Percentiles rank a stretch among this genome's conserved stretches.
These are phyloP conservation scores for Philhelius pedissequus DNA, from an alignment of 2,888 invertebrate species.

Conservation along the genomic window DNA sequence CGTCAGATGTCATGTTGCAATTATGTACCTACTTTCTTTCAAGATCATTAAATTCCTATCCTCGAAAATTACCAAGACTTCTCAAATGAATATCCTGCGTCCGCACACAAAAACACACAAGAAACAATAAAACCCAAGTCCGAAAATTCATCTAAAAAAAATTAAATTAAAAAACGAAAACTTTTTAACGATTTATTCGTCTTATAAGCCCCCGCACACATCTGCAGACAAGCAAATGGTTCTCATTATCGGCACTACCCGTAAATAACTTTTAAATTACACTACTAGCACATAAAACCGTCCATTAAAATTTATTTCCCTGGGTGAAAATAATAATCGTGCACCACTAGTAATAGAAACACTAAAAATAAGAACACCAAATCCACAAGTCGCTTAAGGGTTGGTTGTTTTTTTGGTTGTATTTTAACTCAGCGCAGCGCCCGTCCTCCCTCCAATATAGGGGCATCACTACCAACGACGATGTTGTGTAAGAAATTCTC, in stretches of 20 bases:
- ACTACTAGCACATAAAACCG: slow-evolving; percentile 60
- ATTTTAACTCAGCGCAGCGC: background rate
- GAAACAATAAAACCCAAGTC: background rate
- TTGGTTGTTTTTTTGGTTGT: slow-evolving; percentile 3
- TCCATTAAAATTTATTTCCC: slow-evolving; percentile 65
- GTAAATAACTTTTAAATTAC: slow-evolving; percentile 65
- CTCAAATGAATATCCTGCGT: background rate
- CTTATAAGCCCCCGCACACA: background rate
- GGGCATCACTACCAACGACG: background rate
- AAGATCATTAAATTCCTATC: background rate
- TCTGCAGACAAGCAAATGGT: slow-evolving; percentile 44
- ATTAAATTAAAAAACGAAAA: background rate
- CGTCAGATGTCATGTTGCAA: background rate
- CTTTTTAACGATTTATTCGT: slow-evolving; percentile 17
- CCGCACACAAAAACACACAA: background rate
- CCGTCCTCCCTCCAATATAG: background rate
- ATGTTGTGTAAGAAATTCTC: slow-evolving; percentile 27
- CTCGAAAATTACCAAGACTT: background rate
- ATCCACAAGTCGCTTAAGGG: slow-evolving; percentile 19
- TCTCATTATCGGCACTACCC: slow-evolving; percentile 63
- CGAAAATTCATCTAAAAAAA: background rate
- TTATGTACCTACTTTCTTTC: background rate
- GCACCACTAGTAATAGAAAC: slow-evolving; percentile 29
- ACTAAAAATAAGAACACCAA: slow-evolving; percentile 1
- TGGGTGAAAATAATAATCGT: slow-evolving; percentile 62